Base-by-base conservation (phyloP, 2,113 vertebrate genomes). In the Puffinus mauretanicus region DNA sequence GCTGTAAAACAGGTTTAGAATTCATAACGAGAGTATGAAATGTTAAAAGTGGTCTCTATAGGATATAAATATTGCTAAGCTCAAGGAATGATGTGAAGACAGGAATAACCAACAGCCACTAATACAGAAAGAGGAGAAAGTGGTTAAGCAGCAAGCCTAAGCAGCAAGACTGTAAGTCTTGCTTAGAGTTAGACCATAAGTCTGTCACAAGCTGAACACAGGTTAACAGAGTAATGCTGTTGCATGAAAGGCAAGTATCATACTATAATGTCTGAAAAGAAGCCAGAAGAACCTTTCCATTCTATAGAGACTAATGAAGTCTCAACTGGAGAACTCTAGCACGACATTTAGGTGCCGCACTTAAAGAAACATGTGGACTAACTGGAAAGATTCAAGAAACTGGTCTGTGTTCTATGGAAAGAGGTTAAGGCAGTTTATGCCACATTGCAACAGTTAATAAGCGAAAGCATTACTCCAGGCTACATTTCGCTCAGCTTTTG, bases 291-390 rank as follows among this genome's bases (percentile, higher is more conserved):
- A 82, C 11, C 19, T 25, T n/a, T 24, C 66, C 21, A 32, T 29
- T 14, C 38, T 55, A 2, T 2, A 16, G 17, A 54, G 65, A 46
- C 5, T 9, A 18, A 26, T 21, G 24, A 44, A 32, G 10, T 52
- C 69, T 55, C 52, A 34, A 1, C 9, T 21, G 27, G 10, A 83
- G 36, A 66, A 60, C 25, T 84, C 51, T 7, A 32, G 20, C 55
- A 60, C 0, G 0, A 34, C 20, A 47, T 16, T 69, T 11, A n/a
- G 15, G 9, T 40, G 46, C 24, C 38, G 61, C 4, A 2, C 16
- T 38, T 38, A 20, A 25, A 55, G 32, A 81, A 80, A 47, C 3
- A 6, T 1, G 4, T 11, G 27, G 40, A 21, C 10, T n/a, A n/a
- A 40, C 36, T 13, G 10, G 15, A 38, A 78, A 72, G 29, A 22